Conservation (phyloP, 2,113 vertebrate species). For the Rhinoptilus africanus region DNA sequence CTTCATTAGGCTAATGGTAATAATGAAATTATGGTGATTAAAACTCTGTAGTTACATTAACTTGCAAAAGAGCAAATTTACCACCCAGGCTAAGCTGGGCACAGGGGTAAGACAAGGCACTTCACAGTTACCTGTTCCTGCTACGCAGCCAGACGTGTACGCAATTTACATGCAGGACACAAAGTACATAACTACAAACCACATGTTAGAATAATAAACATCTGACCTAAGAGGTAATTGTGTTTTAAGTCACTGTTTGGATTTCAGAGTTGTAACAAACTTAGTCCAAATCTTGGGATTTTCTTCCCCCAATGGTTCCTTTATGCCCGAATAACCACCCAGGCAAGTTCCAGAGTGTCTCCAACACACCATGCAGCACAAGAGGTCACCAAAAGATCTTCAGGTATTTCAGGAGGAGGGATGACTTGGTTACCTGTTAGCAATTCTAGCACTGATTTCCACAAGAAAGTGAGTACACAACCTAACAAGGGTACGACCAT, state of each 20-base stretch:
- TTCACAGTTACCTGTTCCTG: neutral
- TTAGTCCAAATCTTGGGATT: neutral
- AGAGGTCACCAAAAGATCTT: neutral
- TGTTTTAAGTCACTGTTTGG: neutral
- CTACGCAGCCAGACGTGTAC: rapidly evolving
- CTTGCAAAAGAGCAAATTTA: neutral
- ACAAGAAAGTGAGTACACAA: neutral
- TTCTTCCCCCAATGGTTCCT: neutral
- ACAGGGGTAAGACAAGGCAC: too few species aligned
- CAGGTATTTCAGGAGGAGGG: neutral
- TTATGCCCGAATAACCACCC: neutral
- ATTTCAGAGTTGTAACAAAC: neutral
- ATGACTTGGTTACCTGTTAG: neutral
- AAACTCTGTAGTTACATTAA: neutral
- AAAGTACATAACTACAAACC: neutral
- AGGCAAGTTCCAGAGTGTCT: neutral
- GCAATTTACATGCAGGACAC: too few species aligned
- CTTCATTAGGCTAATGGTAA: neutral
- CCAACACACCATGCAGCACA: rapidly evolving
- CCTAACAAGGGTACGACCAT: rapidly evolving
- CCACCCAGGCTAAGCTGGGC: neutral
- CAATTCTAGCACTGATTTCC: neutral
- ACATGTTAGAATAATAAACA: neutral
- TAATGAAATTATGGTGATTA: neutral
- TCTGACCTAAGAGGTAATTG: neutral